Conservation (phyloP, 23 tunicate genomes). For the Phallusia fumigata region DNA sequence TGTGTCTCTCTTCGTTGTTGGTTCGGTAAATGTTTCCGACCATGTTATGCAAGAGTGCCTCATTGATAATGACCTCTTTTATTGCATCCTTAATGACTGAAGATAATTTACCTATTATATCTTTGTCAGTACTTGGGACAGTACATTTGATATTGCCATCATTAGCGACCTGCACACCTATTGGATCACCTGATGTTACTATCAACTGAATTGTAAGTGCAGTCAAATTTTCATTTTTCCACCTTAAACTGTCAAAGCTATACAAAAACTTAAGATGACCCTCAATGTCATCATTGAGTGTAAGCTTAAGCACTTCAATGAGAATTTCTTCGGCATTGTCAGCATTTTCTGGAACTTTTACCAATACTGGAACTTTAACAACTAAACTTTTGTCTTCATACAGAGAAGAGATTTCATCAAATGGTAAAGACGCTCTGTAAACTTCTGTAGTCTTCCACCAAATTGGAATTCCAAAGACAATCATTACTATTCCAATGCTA, state of each 20-base stretch:
- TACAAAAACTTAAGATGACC: background rate
- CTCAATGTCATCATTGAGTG: background rate
- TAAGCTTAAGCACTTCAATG: background rate
- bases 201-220: background rate
- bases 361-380: constrained; percentile 1
- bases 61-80: constrained; percentile 41
- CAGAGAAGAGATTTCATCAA: constrained; percentile 56
- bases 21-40: constrained; percentile 18
- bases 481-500: constrained; percentile 38
- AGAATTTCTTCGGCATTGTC: background rate
- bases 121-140: background rate
- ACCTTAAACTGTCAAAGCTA: background rate
- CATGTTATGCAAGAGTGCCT: constrained; percentile 19
- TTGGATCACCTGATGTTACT: background rate
- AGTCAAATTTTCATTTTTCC: background rate
- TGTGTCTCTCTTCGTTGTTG: background rate
- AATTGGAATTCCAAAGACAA: constrained; percentile 74
- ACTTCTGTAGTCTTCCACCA: constrained; percentile 99
- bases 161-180: background rate
- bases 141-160: background rate
- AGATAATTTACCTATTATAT: background rate
- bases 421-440: constrained; percentile 76
- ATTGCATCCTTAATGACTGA: background rate
- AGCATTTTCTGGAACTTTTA: background rate
- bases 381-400: constrained; percentile 4